A percentile compares a stretch with the other conserved stretches of the same genome.
These are phyloP conservation scores for Seriola quinqueradiata DNA, from an alignment of 2,113 vertebrate genomes.

Conservation along the genomic window DNA sequence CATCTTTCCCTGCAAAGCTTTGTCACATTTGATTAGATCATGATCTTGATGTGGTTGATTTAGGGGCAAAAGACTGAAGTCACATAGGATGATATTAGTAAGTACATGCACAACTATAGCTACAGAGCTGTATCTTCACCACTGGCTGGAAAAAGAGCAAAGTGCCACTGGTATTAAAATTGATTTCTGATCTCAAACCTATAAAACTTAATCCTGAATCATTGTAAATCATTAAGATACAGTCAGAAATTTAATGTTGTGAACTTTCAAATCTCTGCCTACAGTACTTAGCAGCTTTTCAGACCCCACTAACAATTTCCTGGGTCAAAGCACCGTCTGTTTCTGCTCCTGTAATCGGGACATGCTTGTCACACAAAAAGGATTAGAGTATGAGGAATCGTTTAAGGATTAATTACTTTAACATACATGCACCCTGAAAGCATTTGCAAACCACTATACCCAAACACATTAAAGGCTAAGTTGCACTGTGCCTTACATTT, in stretches of 20 bases:
- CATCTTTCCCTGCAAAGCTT: conserved; percentile 78
- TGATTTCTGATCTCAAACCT: not conserved
- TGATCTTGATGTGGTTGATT: conserved; percentile 85
- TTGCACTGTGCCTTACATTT: conserved; percentile 72
- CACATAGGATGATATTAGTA: conserved; percentile 70
- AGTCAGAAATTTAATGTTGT: conserved; percentile 5
- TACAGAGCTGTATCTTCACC: conserved; percentile 14
- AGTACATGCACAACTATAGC: conserved; percentile 41
- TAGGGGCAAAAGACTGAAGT: conserved; percentile 73
- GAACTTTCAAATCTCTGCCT: conserved; percentile 38
- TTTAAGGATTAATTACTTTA: conserved; percentile 72
- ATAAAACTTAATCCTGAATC: not conserved
- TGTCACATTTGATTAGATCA: conserved; percentile 85
- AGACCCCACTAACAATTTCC: conserved; percentile 71
- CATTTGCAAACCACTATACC: conserved; percentile 67
- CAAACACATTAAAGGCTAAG: conserved; percentile 77
- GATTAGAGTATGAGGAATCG: conserved; percentile 58
- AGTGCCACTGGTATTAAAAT: not conserved
- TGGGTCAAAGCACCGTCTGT: conserved; percentile 64
- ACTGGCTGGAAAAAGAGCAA: not conserved
- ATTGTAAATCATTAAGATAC: not conserved
- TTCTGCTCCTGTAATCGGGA: conserved; percentile 52
- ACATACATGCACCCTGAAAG: conserved; percentile 69
- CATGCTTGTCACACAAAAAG: conserved; percentile 45
- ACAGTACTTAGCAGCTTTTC: conserved; percentile 46